phyloP scores from a whole-genome alignment of 1,140 invertebrate genomes.

The Elymnias hypermnestra region DNA sequence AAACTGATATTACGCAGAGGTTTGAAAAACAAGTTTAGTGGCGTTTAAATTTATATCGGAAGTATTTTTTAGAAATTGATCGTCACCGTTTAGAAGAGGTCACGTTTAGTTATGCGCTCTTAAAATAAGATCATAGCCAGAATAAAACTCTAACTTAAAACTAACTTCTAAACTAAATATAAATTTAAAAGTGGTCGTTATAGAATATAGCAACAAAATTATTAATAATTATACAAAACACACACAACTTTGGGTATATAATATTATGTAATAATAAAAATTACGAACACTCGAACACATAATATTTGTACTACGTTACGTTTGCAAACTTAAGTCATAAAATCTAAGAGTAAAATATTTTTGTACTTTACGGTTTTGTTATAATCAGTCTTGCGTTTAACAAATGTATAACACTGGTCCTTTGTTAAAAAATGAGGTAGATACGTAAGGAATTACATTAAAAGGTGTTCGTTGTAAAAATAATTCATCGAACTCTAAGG shows the following conservation, averaged over 20 bases:
- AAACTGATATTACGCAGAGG: conserved; percentile 6
- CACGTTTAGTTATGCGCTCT: conserved; percentile 5
- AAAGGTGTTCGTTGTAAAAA: conserved; percentile 10
- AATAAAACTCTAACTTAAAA: conserved; percentile 18
- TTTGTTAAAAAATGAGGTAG: conserved; percentile 55
- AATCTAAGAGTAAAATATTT: conserved; percentile 35
- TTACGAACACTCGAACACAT: conserved; percentile 30
- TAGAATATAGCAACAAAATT: conserved; percentile 69
- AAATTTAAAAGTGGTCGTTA: conserved; percentile 42
- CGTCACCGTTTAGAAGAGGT: background rate
- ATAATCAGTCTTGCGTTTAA: conserved; percentile 63
- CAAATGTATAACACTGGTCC: conserved; percentile 30
- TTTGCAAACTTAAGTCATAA: conserved; percentile 23
- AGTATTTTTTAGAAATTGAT: background rate
- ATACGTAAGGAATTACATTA: conserved; percentile 26
- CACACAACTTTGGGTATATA: conserved; percentile 71
- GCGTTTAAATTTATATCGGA: background rate
- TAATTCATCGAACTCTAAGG: background rate
- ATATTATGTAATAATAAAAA: conserved; percentile 36
- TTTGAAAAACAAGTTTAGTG: conserved; percentile 9
- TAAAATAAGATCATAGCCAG: conserved; percentile 33
- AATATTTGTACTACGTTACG: conserved; percentile 36
- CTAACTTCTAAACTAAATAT: conserved; percentile 24
- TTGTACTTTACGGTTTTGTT: conserved; percentile 49
- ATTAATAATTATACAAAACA: conserved; percentile 64